Conservation (phyloP, 2,797 vertebrate species). For the Cynopterus sphinx region DNA sequence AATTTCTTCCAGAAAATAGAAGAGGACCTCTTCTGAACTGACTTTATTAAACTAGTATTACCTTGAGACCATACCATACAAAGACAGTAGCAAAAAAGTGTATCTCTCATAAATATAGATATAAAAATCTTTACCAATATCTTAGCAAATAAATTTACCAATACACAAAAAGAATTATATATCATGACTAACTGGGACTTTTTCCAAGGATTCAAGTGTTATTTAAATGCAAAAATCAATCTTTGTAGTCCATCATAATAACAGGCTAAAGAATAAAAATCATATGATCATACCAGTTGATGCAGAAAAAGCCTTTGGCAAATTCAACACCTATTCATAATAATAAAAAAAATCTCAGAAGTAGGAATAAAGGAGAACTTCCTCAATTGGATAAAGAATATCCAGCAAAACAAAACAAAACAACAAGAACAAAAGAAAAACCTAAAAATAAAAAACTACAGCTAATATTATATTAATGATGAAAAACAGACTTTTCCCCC, state of each 20-base stretch:
- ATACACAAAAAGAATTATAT: not conserved
- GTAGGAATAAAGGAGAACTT: constrained; percentile 13
- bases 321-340: not conserved
- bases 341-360: constrained; percentile 32
- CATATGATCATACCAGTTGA: not conserved
- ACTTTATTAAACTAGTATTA: constrained; percentile 28
- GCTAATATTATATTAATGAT: constrained; percentile 42
- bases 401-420: not conserved
- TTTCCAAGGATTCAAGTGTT: not conserved
- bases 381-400: constrained; percentile 43
- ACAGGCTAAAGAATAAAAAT: constrained; percentile 22
- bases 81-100: constrained; percentile 7
- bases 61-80: not conserved
- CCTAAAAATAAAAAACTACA: not conserved
- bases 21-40: not conserved
- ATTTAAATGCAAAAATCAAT: constrained; percentile 40
- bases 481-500: constrained; percentile 3
- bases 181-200: not conserved
- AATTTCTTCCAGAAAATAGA: constrained; percentile 38
- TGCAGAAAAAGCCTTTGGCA: constrained; percentile 1
- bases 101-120: not conserved
- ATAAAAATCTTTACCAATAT: constrained; percentile 18
- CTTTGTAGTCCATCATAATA: not conserved
- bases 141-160: constrained; percentile 17
- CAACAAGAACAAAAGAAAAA: no score